Evolutionary conservation across 2,888 invertebrate species (phyloP).

Genomic region (Cremastinae sp.): DNA sequence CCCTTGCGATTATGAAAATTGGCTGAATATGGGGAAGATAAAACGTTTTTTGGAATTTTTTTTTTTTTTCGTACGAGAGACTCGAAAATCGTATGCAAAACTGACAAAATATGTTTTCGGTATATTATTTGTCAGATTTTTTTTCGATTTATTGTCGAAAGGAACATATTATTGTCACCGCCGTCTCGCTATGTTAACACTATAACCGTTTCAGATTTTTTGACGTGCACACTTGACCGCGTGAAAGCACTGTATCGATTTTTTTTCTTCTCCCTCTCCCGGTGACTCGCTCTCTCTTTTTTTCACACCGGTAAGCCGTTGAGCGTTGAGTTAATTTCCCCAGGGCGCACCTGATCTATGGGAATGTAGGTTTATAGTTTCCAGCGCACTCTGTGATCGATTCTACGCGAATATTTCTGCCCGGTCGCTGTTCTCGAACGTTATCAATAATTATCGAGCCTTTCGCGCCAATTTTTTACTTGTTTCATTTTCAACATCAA

Average conservation of each 20-base stretch:
- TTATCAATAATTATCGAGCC: slow-evolving; percentile 9
- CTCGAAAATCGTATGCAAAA: background rate
- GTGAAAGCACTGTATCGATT: slow-evolving; percentile 62
- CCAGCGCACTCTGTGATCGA: slow-evolving; percentile 2
- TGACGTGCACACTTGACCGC: slow-evolving; percentile 53
- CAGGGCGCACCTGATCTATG: slow-evolving; percentile 49
- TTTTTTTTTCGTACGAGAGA: too few species aligned
- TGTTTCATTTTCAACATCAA: too few species aligned
- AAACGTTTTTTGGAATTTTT: too few species aligned
- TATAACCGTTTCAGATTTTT: slow-evolving; percentile 11
- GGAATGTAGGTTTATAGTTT: slow-evolving; percentile 34
- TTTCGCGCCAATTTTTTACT: background rate
- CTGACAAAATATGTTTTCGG: too few species aligned
- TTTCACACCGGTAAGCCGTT: slow-evolving; percentile 63
- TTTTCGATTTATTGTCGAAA: too few species aligned
- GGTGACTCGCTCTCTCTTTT: slow-evolving; percentile 3
- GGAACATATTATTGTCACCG: background rate
- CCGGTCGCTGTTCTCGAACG: slow-evolving; percentile 3
- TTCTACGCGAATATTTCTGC: slow-evolving; percentile 6
- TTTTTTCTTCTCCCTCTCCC: slow-evolving; percentile 9
- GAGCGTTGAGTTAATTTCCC: slow-evolving; percentile 66
- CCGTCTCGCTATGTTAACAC: slow-evolving; percentile 39
- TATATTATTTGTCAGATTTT: too few species aligned
- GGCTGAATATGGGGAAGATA: background rate
- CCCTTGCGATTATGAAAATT: background rate